Evolutionary conservation across 2,113 vertebrate species (phyloP), one percentile per base, ranked within the genome.

Genomic region (Lota lota): DNA sequence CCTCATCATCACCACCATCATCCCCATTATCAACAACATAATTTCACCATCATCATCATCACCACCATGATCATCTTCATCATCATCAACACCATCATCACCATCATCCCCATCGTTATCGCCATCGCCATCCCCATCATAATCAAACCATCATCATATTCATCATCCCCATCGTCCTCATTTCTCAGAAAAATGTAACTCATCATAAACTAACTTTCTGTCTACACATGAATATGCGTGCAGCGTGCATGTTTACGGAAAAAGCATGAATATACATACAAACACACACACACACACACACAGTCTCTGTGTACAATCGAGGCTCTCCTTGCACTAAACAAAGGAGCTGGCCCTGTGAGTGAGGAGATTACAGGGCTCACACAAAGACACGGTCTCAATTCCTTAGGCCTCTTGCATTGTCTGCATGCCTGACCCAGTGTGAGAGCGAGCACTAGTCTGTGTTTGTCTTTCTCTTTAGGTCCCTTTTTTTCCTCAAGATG

Each of bases 371-470:
- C 85, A 83, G 67, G 76, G 72, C 67, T 69, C 66, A 51, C 69
- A 83, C 85, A 82, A 84, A 88, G 83, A 88, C 75, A 69, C 80
- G 61, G 70, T 83, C 74, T 88, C 83, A 81, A 24, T 80, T 81
- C 67, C 64, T 71, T 66, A 61, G 65, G 67, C 76, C 75, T 76
- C 18, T 15, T n/a, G 40, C 74, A 72, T 82, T 83, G 77, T 84
- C 68, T 78, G 66, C 53, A 62, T 66, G 67, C 61, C 70, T 78
- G 72, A 81, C 73, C 74, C 72, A 67, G 57, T 22, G 51, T 70
- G 58, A 75, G 61, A 40, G 64, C 1, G 19, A 47, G n/a, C 19
- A 19, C 33, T 16, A 24, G 20, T 21, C 3, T 54, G 64, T 12
- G 64, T 24, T 63, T 0, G 1, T 64, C 5, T 28, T 16, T 71